These are phyloP conservation scores for Papilio aristodemus DNA, from an alignment of 1,140 invertebrate genomes.

Conservation along the genomic window DNA sequence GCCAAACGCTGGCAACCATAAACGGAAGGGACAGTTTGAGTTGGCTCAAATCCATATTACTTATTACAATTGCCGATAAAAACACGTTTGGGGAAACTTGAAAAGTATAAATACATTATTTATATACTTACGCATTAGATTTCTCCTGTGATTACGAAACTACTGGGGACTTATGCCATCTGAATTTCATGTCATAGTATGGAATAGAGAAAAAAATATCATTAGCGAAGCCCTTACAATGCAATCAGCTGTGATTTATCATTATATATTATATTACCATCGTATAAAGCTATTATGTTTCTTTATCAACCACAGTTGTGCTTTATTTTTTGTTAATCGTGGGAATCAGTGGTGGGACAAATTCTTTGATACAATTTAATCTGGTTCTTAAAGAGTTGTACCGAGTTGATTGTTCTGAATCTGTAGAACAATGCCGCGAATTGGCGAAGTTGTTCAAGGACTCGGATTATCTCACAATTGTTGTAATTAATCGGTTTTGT, in stretches of 20 bases:
- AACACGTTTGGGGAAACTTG: too few species aligned
- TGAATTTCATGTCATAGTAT: too few species aligned
- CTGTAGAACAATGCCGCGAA: background rate
- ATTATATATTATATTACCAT: background rate
- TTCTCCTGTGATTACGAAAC: too few species aligned
- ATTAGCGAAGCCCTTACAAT: background rate
- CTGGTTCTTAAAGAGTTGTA: slow-evolving; percentile 2
- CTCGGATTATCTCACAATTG: slow-evolving; percentile 17
- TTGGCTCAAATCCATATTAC: background rate
- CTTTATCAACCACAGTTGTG: background rate
- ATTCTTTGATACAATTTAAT: background rate
- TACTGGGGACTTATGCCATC: too few species aligned
- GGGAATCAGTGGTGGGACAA: background rate
- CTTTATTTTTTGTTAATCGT: background rate
- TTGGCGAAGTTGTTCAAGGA: slow-evolving; percentile 17
- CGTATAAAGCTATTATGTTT: background rate
- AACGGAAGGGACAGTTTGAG: background rate
- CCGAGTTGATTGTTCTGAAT: slow-evolving; percentile 4
- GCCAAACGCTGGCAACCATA: background rate
- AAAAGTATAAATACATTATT: too few species aligned
- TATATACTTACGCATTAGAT: too few species aligned
- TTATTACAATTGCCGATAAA: background rate
- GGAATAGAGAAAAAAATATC: too few species aligned
- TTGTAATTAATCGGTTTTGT: slow-evolving; percentile 15
- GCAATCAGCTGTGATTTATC: background rate